A percentile compares a stretch with the other conserved stretches of the same genome.
phyloP scores from a whole-genome alignment of 2,113 vertebrate genomes.

The Boleophthalmus pectinirostris region DNA sequence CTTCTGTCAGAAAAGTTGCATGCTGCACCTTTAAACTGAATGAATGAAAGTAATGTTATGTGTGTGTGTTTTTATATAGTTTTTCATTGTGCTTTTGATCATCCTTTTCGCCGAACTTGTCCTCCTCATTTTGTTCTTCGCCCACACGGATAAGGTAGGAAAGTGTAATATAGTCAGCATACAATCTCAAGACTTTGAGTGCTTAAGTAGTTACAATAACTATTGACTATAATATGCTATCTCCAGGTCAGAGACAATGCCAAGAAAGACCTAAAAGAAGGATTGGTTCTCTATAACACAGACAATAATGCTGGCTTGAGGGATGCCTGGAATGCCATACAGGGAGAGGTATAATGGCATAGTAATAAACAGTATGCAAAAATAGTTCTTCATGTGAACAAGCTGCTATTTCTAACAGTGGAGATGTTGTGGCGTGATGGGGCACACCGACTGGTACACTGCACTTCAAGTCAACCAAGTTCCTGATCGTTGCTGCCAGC shows the following conservation, averaged over 20 bases:
- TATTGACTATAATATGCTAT: background rate
- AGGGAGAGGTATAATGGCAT: conserved; percentile 82
- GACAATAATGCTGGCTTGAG: conserved; percentile 92
- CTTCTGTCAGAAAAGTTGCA: background rate
- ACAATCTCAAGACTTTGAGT: background rate
- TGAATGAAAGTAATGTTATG: background rate
- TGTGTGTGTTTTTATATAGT: conserved; percentile 71
- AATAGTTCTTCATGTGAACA: background rate
- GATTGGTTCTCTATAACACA: conserved; percentile 88
- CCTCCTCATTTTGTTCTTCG: conserved; percentile 94
- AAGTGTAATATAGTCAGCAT: background rate
- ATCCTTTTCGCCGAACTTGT: conserved; percentile 94
- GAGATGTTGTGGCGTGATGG: conserved; percentile 91
- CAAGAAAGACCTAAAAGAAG: conserved; percentile 89
- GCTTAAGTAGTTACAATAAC: background rate
- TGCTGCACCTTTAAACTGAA: background rate
- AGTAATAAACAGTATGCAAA: background rate
- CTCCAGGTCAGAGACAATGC: conserved; percentile 92
- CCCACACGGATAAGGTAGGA: conserved; percentile 94
- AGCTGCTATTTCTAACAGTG: conserved; percentile 78
- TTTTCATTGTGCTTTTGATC: conserved; percentile 92
- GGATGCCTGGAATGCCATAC: conserved; percentile 96
- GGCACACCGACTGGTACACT: conserved; percentile 86
- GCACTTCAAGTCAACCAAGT: conserved; percentile 87
- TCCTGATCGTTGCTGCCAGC: conserved; percentile 92